Conservation (phyloP, 2,113 vertebrate species). For the Apteryx owenii region DNA sequence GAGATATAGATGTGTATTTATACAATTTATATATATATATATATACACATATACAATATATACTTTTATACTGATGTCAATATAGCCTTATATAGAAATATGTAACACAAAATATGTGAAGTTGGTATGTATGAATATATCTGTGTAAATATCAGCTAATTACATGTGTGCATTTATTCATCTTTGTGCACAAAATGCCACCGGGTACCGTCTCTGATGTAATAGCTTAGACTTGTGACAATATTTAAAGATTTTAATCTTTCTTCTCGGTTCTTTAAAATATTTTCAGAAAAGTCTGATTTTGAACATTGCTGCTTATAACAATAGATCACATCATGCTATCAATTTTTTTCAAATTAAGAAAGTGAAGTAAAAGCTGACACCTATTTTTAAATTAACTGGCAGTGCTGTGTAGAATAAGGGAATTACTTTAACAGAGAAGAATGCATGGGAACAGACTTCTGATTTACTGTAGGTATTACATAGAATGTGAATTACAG, state of each 20-base stretch:
- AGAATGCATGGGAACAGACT: neutral
- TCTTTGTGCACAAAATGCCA: neutral
- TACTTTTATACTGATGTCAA: neutral
- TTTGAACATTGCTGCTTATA: neutral
- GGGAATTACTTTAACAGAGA: neutral
- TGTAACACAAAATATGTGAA: neutral
- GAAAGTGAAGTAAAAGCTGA: neutral
- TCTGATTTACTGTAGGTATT: neutral
- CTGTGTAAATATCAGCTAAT: neutral
- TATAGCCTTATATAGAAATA: neutral
- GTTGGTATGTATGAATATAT: neutral
- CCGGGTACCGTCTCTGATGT: neutral
- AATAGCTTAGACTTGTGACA: neutral
- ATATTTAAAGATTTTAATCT: neutral
- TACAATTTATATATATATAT: neutral
- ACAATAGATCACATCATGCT: neutral
- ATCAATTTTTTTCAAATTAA: neutral
- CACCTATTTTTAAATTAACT: neutral
- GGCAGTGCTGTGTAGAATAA: neutral
- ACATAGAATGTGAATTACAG: neutral
- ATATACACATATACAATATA: no score
- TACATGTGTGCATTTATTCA: neutral
- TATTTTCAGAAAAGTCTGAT: neutral
- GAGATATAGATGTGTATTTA: neutral
- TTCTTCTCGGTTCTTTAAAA: neutral